These are phyloP conservation scores for Pollicipes pollicipes DNA, from an alignment of 1,140 invertebrate species.

Conservation along the genomic window DNA sequence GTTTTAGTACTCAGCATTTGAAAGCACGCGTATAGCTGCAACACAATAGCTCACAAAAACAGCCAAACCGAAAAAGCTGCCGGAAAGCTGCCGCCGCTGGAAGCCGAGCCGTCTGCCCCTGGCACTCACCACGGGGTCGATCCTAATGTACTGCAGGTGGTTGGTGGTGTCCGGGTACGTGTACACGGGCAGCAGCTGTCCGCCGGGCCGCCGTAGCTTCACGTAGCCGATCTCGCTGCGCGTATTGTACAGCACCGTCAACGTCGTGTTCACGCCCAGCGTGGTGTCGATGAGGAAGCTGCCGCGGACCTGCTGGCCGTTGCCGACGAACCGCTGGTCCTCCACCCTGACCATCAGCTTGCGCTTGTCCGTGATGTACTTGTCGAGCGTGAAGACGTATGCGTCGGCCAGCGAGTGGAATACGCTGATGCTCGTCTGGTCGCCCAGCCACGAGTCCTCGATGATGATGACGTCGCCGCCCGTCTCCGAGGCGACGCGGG, in stretches of 20 bases:
- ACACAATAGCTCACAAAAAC: no score
- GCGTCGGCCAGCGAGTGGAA: not conserved
- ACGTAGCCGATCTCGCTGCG: conserved; percentile 1
- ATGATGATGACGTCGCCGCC: not conserved
- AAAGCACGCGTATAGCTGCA: no score
- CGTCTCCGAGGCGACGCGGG: not conserved
- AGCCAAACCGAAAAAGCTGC: no score
- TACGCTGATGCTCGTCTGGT: not conserved
- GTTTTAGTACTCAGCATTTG: no score
- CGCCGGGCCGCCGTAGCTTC: not conserved
- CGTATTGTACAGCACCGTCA: not conserved
- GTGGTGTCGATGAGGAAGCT: not conserved
- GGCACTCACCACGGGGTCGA: not conserved
- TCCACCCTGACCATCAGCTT: not conserved
- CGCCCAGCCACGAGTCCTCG: not conserved
- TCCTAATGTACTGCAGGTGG: not conserved
- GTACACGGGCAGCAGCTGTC: not conserved
- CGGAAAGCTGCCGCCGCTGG: no score
- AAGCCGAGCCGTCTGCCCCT: no score
- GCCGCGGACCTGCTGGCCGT: not conserved
- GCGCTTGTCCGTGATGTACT: not conserved
- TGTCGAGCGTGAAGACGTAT: not conserved
- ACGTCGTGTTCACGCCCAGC: not conserved
- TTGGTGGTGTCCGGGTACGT: not conserved
- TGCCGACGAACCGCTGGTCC: not conserved